Percentiles rank a stretch among this genome's conserved stretches.
phyloP scores from a whole-genome alignment of 2,888 invertebrate genomes.

The Apamea epomidion region DNA sequence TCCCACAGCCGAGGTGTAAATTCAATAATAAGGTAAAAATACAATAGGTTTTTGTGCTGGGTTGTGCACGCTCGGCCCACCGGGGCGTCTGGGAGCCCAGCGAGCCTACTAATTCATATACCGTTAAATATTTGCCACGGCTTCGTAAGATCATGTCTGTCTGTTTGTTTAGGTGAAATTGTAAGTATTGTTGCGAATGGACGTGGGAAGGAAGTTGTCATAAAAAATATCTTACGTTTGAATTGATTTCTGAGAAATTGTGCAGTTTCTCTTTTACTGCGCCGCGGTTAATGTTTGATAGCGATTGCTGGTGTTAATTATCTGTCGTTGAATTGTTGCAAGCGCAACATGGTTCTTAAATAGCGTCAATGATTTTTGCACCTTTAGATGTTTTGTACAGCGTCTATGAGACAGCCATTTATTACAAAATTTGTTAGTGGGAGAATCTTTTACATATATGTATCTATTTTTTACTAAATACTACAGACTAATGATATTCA shows the following conservation, averaged over 20 bases:
- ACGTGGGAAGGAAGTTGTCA: conserved; percentile 81
- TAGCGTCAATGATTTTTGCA: conserved; percentile 1
- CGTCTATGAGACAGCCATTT: neutral
- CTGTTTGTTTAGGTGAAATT: conserved; percentile 85
- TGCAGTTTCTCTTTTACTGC: conserved; percentile 80
- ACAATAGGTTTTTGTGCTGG: conserved; percentile 76
- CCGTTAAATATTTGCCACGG: conserved; percentile 82
- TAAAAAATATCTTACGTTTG: conserved; percentile 71
- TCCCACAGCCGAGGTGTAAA: conserved; percentile 81
- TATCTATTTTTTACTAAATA: neutral
- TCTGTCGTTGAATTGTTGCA: conserved; percentile 52
- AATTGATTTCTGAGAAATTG: conserved; percentile 78
- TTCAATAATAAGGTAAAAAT: conserved; percentile 80
- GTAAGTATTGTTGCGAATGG: conserved; percentile 77
- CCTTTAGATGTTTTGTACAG: neutral
- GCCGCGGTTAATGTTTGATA: conserved; percentile 67
- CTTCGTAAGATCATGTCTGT: conserved; percentile 76
- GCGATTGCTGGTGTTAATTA: conserved; percentile 61
- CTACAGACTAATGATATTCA: conserved; percentile 7
- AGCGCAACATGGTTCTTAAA: conserved; percentile 21
- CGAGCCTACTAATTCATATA: conserved; percentile 76
- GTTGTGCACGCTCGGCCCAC: conserved; percentile 71
- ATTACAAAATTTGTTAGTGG: neutral
- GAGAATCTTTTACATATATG: neutral
- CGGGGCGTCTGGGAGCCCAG: conserved; percentile 75